Evolutionary conservation across 2,888 invertebrate species (phyloP).

Genomic region (Lasioglossum oenotherae): DNA sequence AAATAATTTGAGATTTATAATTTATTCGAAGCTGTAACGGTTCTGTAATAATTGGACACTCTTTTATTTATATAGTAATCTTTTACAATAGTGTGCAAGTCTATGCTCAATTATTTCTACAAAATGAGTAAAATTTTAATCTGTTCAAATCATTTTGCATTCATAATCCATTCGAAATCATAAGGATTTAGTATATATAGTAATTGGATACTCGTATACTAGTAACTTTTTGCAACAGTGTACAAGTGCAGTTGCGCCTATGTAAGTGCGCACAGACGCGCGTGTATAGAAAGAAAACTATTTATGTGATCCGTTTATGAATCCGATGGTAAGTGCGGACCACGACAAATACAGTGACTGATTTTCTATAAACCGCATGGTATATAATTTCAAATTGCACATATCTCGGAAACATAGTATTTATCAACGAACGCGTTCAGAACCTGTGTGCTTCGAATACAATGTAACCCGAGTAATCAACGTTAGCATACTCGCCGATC

Average conservation of each 20-base stretch:
- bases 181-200: constrained; percentile 14
- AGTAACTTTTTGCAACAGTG: constrained; percentile 49
- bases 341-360: constrained; percentile 56
- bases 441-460: constrained; percentile 41
- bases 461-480: constrained; percentile 47
- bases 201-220: constrained; percentile 45
- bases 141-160: not conserved
- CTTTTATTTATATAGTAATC: constrained; percentile 43
- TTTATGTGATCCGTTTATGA: constrained; percentile 58
- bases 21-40: not conserved
- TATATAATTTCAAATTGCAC: constrained; percentile 69
- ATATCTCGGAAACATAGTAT: constrained; percentile 53
- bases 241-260: not conserved
- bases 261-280: constrained; percentile 3
- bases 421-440: constrained; percentile 47
- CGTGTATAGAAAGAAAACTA: constrained; percentile 53
- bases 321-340: constrained; percentile 47
- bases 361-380: constrained; percentile 74
- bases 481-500: constrained; percentile 36
- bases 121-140: not conserved
- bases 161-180: constrained; percentile 11
- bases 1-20: not conserved
- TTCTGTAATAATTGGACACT: not conserved
- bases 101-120: not conserved
- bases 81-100: constrained; percentile 28